Base-by-base conservation (phyloP, 2,113 vertebrate species). In the Morone chrysops region DNA sequence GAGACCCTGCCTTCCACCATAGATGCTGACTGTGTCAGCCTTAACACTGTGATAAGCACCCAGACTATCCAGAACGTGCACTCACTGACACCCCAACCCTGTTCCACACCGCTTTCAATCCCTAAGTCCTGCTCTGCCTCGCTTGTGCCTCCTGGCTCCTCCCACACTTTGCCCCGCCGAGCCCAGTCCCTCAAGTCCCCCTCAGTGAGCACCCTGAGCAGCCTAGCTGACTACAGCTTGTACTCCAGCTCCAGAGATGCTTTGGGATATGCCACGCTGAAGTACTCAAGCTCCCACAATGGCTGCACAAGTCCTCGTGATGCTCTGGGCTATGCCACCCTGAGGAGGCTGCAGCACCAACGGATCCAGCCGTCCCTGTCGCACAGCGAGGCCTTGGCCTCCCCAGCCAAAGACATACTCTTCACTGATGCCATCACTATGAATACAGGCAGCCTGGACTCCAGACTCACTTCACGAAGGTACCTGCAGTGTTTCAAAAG, bases 361-460 rank as follows among this genome's bases (percentile, higher is more conserved):
- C 96, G 97, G 47, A 97, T 98, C 93, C 97, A 97, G 78, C 95
- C 97, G 0, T 97, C 97, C 10, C 92, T 97, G 57, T 97, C 97
- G 8, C 97, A 97, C 82, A 97, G 96, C 1, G 97, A 98, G 93
- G 96, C 96, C 6, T 93, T 98, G 47, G 96, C 96, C 41, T 98
- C 97, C 54, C 97, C 97, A 36, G 97, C 97, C 70, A 98, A 98
- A 93, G 97, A 97, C 0, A 96, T 97, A 51, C 95, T 97, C 20
- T 98, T 97, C 77, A 96, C 97, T 16, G 97, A 98, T 83, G 96
- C 96, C 79, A 98, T 98, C 90, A 98, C 97, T 54, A 98, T 97
- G 97, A 98, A 98, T 90, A 96, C 96, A 43, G 96, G 96, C 85
- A 98, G 96, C 88, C 92, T 97, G 89, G 97, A 98, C 84, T 97